Conservation (phyloP, 2,797 vertebrate species). For the Rhabdophis nuchalis region DNA sequence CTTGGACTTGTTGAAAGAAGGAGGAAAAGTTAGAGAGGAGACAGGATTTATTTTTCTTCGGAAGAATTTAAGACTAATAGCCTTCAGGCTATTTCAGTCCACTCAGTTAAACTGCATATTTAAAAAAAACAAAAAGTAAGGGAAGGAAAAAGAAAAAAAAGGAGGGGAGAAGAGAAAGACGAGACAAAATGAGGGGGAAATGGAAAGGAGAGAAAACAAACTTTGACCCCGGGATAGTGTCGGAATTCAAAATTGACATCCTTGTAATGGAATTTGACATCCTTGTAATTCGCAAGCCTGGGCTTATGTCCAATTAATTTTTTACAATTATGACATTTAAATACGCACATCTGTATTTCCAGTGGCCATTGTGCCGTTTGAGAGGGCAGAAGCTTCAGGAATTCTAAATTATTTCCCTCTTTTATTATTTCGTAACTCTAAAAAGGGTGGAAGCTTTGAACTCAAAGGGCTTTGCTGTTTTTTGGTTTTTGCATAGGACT, state of each 20-base stretch:
- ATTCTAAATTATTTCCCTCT: not conserved
- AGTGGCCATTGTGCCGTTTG: not conserved
- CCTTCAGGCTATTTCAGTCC: conserved; percentile 70
- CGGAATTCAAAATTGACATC: not conserved
- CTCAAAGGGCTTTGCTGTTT: not conserved
- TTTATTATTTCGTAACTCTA: not conserved
- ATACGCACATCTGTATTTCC: not conserved
- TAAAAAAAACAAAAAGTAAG: conserved; percentile 34
- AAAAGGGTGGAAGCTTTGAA: not conserved
- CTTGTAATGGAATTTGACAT: not conserved
- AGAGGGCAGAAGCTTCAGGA: not conserved
- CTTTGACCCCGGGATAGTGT: not conserved
- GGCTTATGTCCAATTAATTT: not conserved
- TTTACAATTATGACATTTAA: not conserved
- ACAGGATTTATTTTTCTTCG: conserved; percentile 76
- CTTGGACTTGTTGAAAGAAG: conserved; percentile 60
- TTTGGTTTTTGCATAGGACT: not conserved
- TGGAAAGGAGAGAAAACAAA: not conserved
- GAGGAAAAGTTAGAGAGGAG: conserved; percentile 46
- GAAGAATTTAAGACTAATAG: conserved; percentile 75
- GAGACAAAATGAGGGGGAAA: not conserved
- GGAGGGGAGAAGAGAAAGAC: not conserved
- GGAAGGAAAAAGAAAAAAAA: conserved; percentile 21
- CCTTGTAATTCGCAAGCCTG: not conserved
- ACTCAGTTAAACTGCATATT: conserved; percentile 66